Evolutionary conservation across 2,888 invertebrate species (phyloP).

Genomic region (Ypsolopha sequella): DNA sequence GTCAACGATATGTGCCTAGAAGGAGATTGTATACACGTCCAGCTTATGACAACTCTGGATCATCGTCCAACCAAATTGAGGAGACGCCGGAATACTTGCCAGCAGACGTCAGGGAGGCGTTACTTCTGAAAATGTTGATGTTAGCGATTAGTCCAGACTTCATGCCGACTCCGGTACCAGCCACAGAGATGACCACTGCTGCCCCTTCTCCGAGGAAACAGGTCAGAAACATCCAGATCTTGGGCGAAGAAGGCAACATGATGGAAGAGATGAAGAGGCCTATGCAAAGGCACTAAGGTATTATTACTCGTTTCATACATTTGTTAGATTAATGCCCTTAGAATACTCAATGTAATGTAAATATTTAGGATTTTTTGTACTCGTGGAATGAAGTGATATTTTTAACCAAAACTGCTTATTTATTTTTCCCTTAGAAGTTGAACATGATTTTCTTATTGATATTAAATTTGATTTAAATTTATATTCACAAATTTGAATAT

Average conservation of each 20-base stretch:
- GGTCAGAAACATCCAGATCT: constrained; percentile 79
- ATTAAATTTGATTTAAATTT: too few species aligned
- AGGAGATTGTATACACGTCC: constrained; percentile 43
- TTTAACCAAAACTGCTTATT: constrained; percentile 7
- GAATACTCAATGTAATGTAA: constrained; percentile 45
- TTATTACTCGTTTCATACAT: constrained; percentile 18
- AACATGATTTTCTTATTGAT: too few species aligned
- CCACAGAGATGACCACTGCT: constrained; percentile 57
- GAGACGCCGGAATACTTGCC: constrained; percentile 74
- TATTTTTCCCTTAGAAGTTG: not conserved
- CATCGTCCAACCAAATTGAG: constrained; percentile 52
- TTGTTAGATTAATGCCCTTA: constrained; percentile 15
- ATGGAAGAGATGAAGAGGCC: constrained; percentile 39
- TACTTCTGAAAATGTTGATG: constrained; percentile 79
- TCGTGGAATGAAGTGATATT: constrained; percentile 7
- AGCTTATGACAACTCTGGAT: constrained; percentile 45
- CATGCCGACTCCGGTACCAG: constrained; percentile 49
- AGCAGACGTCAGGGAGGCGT: constrained; percentile 77
- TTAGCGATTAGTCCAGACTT: constrained; percentile 77
- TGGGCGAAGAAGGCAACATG: constrained; percentile 72
- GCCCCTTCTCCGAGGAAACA: constrained; percentile 66
- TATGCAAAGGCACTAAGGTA: constrained; percentile 29
- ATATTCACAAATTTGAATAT: too few species aligned
- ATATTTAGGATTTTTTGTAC: constrained; percentile 38
- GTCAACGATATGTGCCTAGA: constrained; percentile 55